Conservation (phyloP, 2,113 vertebrate genomes). For the Crotalus tigris region DNA sequence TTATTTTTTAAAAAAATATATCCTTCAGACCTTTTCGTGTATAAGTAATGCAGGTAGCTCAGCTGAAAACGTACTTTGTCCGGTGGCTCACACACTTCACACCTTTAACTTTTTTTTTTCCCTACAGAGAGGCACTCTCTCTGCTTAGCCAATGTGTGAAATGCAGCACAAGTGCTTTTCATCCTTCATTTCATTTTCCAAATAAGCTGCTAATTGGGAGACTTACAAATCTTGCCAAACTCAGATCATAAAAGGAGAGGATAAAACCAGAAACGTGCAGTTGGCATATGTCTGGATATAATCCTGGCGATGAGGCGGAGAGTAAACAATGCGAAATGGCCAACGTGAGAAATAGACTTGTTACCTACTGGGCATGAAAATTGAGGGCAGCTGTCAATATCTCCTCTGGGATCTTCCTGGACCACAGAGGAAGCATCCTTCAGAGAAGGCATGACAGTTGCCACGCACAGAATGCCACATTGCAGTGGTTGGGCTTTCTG, state of each 20-base stretch:
- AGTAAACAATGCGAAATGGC: not conserved
- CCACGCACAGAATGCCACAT: not conserved
- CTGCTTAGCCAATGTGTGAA: conserved; percentile 4
- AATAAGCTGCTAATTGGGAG: conserved; percentile 28
- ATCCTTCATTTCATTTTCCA: conserved; percentile 32
- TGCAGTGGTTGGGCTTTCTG: not conserved
- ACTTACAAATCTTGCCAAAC: conserved; percentile 22
- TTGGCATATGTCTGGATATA: conserved; percentile 10
- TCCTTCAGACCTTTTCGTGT: not conserved
- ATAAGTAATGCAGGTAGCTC: not conserved
- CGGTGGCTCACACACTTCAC: not conserved
- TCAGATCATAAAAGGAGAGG: not conserved
- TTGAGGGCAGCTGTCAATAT: not conserved
- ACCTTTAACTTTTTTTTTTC: not conserved
- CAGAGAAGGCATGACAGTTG: not conserved
- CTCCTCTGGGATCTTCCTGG: not conserved
- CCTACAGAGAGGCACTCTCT: not conserved
- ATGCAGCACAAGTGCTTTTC: conserved; percentile 14
- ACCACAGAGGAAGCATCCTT: not conserved
- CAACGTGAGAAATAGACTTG: not conserved
- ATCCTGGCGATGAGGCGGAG: not conserved
- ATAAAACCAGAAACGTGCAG: conserved; percentile 5
- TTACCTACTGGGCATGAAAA: not conserved
- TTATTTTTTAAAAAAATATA: not conserved
- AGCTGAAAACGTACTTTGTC: not conserved